Base-by-base conservation (phyloP, 53 echinoderm and acorn worm species). In the Holothuria leucospilota region DNA sequence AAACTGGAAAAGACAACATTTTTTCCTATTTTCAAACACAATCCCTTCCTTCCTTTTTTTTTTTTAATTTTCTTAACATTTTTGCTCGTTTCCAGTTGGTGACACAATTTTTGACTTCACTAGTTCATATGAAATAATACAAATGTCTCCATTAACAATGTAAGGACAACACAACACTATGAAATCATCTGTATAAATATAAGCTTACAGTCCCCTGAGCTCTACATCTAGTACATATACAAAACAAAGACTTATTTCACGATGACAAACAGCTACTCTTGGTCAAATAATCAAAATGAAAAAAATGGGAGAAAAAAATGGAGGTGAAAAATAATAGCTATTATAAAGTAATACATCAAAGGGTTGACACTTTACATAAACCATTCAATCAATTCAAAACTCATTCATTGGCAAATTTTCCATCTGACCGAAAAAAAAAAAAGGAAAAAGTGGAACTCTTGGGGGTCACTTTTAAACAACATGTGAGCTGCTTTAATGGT, bases 1-100 rank as follows among this genome's bases (percentile, higher is more conserved):
- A 95, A 95, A 95, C 92, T 95, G 95, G 93, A 95, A 95, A 95
- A 95, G 81, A 81, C 81, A 38, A 81, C 60, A 61, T 81, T 81
- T 81, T 80, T 30, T 70, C 24, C 40, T 51, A 77, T 95, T 91
- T 89, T 75, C 51, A 40, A 72, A 51, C 51, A 51, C 49, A 75
- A 51, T 75, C 41, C 51, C 52, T 34, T 75, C 49, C 25, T n/a
- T 71, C 13, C 40, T 72, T 72, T 71, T 71, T 56, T 56, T 75
- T 75, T 16, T 56, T 1, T 7, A 15, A 56, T 56, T 75, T 49
- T 38, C 72, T 81, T 38, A 81, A 81, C 59, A 39, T 59, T 89
- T 82, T 94, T 91, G 69, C 73, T 82, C 86, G 61, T 88, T 90
- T 82, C 64, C 88, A 84, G 56, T 75, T 88, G 77, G 67, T 64